Conservation (phyloP, 2,113 vertebrate species). For the Pangasianodon gigas region DNA sequence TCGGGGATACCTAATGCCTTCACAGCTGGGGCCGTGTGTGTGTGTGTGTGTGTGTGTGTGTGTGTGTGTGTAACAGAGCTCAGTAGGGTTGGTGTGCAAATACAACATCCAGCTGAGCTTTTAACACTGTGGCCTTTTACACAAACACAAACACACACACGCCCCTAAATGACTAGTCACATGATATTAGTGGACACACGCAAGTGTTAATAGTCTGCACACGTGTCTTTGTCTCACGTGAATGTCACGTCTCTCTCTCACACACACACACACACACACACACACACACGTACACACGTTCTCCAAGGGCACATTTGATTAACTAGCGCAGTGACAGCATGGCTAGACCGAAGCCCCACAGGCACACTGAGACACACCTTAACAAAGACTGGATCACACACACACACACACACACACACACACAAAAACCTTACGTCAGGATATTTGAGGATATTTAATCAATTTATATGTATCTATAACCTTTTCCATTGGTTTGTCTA, state of each 20-base stretch:
- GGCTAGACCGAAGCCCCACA: background rate
- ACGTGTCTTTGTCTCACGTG: background rate
- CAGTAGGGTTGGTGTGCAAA: slow-evolving; percentile 37
- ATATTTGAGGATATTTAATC: background rate
- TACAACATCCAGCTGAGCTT: slow-evolving; percentile 19
- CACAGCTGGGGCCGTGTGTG: slow-evolving; percentile 35
- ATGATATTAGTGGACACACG: slow-evolving; percentile 2
- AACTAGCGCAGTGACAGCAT: slow-evolving; percentile 11
- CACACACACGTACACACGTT: background rate
- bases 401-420: background rate
- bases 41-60: slow-evolving; percentile 42
- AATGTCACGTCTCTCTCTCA: background rate
- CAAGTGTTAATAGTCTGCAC: background rate
- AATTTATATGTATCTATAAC: background rate
- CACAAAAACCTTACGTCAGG: background rate
- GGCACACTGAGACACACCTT: background rate
- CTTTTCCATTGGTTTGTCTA: background rate
- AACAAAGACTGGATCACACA: background rate
- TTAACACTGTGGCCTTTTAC: background rate
- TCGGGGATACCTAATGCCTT: slow-evolving; percentile 8
- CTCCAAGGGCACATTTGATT: slow-evolving; percentile 17
- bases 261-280: background rate
- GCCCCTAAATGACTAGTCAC: background rate
- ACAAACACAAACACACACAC: slow-evolving; percentile 2
- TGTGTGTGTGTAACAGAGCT: background rate